These are phyloP conservation scores for Epinotia ramella DNA, from an alignment of 2,888 invertebrate genomes.

Conservation along the genomic window DNA sequence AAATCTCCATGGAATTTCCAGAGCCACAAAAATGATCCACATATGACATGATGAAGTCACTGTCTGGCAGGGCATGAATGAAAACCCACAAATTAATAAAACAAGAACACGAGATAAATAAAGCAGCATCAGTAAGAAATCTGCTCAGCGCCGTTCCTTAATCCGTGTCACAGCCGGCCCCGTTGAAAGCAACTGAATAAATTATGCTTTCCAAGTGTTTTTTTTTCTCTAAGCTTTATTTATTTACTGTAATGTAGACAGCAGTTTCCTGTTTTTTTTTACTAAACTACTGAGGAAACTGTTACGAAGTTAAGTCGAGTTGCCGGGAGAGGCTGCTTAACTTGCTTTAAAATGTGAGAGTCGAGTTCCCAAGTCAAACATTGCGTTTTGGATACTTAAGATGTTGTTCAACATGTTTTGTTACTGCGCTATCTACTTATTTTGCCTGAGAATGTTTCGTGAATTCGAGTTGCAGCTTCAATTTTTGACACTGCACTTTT, in stretches of 20 bases:
- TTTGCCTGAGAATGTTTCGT: background rate
- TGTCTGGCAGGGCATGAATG: conserved; percentile 1
- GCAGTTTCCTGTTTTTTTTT: background rate
- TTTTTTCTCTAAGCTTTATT: conserved; percentile 40
- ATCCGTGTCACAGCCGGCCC: conserved; percentile 32
- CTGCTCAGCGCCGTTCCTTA: conserved; percentile 19
- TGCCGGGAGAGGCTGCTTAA: background rate
- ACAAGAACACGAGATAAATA: conserved; percentile 24
- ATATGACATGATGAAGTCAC: background rate
- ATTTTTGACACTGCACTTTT: too few species aligned
- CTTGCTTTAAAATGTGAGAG: conserved; percentile 9
- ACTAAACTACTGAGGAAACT: conserved; percentile 21
- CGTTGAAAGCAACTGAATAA: conserved; percentile 43
- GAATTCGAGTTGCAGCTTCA: background rate
- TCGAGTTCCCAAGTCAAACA: conserved; percentile 5
- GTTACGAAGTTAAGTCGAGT: background rate
- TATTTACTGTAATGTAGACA: conserved; percentile 31
- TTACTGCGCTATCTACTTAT: background rate
- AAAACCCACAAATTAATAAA: conserved; percentile 22
- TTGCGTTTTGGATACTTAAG: background rate
- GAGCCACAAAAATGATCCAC: background rate
- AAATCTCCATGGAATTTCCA: background rate
- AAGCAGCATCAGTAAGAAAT: conserved; percentile 16
- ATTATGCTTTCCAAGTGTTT: conserved; percentile 40
- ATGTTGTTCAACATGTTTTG: background rate